phyloP scores from a whole-genome alignment of 2,888 invertebrate genomes.

The Andricus curvator region DNA sequence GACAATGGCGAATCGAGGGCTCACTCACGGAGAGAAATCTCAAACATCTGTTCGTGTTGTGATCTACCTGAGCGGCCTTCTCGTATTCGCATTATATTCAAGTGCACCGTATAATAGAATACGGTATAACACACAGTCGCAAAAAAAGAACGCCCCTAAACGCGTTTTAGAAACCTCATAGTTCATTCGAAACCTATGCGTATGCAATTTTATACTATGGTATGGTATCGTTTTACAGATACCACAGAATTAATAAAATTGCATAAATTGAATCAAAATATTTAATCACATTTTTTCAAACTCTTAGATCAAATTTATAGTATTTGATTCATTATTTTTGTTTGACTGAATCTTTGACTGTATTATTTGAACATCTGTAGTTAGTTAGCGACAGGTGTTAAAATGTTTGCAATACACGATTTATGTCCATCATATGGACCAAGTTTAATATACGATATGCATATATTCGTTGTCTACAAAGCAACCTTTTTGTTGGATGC shows the following conservation, averaged over 20 bases:
- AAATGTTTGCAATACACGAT: neutral
- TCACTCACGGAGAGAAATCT: slow-evolving; percentile 65
- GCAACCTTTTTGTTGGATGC: slow-evolving; percentile 50
- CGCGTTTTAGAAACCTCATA: slow-evolving; percentile 15
- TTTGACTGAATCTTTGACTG: neutral
- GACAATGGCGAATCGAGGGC: slow-evolving; percentile 64
- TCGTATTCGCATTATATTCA: slow-evolving; percentile 60
- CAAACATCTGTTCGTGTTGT: slow-evolving; percentile 70
- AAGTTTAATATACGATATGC: neutral
- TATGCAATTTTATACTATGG: neutral
- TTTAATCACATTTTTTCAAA: neutral
- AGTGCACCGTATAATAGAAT: slow-evolving; percentile 64
- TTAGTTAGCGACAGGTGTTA: neutral
- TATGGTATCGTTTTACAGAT: neutral
- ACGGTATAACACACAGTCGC: slow-evolving; percentile 52
- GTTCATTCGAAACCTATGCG: slow-evolving; percentile 10
- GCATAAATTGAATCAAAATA: neutral
- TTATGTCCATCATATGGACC: slow-evolving; percentile 51
- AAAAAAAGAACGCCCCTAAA: neutral
- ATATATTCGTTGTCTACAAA: slow-evolving; percentile 48
- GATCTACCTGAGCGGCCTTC: slow-evolving; percentile 62
- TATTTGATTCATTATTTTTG: neutral
- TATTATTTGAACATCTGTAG: neutral
- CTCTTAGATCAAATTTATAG: neutral
- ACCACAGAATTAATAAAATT: neutral